phyloP scores from a whole-genome alignment of 2,113 vertebrate species.

The Maccullochella peelii region DNA sequence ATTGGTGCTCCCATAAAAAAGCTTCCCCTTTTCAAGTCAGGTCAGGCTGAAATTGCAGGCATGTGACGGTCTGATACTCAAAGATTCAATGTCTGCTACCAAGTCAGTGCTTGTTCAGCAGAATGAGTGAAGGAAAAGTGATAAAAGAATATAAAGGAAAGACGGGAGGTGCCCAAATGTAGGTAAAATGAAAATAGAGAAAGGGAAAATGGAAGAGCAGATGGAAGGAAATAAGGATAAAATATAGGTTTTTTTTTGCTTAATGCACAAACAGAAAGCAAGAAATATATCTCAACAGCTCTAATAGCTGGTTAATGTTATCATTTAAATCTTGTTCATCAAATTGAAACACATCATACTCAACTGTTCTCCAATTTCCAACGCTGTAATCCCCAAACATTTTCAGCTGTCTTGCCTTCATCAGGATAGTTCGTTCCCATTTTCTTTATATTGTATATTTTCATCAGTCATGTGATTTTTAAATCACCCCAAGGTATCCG shows the following conservation, averaged over 20 bases:
- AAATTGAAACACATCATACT: no score
- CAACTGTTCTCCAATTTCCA: not conserved
- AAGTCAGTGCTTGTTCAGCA: conserved; percentile 29
- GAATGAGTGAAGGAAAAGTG: conserved; percentile 5
- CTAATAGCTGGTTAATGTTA: not conserved
- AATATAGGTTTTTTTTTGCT: not conserved
- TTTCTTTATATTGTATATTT: not conserved
- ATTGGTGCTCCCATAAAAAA: conserved; percentile 56
- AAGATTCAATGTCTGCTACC: conserved; percentile 19
- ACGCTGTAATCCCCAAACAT: not conserved
- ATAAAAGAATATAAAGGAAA: conserved; percentile 22
- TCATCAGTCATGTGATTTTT: no score
- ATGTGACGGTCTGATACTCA: not conserved
- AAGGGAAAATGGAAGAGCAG: not conserved
- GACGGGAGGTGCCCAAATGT: not conserved
- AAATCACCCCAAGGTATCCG: not conserved
- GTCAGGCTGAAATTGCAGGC: conserved; percentile 48
- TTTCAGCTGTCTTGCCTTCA: not conserved
- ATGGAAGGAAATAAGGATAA: not conserved
- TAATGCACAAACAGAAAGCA: not conserved
- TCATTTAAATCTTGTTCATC: no score
- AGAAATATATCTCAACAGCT: not conserved
- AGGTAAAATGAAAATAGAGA: not conserved
- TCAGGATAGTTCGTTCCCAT: not conserved
- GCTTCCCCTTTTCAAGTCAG: conserved; percentile 60